Evolutionary conservation across 1,140 invertebrate genomes (phyloP).

Genomic region (Cotesia vestalis): DNA sequence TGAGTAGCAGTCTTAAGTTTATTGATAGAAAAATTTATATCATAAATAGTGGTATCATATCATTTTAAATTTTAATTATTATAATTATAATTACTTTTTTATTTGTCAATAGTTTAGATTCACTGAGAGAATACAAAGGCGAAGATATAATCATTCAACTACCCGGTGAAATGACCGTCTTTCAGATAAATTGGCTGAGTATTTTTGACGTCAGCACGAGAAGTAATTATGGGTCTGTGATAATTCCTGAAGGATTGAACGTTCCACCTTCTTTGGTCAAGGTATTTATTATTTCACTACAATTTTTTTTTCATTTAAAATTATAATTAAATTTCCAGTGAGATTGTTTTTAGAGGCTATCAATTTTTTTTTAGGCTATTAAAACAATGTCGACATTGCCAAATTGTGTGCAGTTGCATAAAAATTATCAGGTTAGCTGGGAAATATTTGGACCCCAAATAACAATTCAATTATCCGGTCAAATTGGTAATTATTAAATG

Average conservation of each 20-base stretch:
- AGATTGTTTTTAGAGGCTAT: too few relatives aligned
- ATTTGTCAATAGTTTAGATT: constrained; percentile 70
- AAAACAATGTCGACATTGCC: constrained; percentile 72
- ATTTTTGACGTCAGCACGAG: constrained; percentile 79
- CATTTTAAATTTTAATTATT: too few relatives aligned
- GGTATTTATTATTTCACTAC: constrained; percentile 52
- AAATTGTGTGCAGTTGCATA: constrained; percentile 87
- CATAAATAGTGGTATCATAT: neutral
- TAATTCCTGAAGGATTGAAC: constrained; percentile 83
- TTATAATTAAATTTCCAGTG: constrained; percentile 7
- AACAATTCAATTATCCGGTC: constrained; percentile 86
- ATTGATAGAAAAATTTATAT: neutral
- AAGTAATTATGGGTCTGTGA: constrained; percentile 79
- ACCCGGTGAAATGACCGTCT: constrained; percentile 84
- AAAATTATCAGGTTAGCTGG: constrained; percentile 85
- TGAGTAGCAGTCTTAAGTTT: constrained; percentile 67
- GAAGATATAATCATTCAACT: constrained; percentile 81
- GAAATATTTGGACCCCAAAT: constrained; percentile 90
- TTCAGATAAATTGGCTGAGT: constrained; percentile 86
- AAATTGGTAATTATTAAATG: constrained; percentile 67
- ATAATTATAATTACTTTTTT: too few relatives aligned
- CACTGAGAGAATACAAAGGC: constrained; percentile 75
- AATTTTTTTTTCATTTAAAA: neutral
- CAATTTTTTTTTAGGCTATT: constrained; percentile 46
- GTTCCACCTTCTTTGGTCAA: constrained; percentile 84